phyloP scores from a whole-genome alignment of 2,888 invertebrate species.

The Rugalucina vietnamica region DNA sequence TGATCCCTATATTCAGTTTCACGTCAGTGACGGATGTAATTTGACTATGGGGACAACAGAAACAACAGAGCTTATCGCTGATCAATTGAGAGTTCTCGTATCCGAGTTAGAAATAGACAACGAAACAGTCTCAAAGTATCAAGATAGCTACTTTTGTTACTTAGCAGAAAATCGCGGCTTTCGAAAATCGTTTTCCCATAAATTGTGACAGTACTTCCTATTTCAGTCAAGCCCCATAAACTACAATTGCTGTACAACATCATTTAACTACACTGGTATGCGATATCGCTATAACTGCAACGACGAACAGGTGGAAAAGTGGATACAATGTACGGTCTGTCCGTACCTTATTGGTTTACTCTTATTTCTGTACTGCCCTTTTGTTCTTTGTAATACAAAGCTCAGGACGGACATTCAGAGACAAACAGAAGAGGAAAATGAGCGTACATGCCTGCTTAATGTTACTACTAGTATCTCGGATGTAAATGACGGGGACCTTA shows the following conservation, averaged over 20 bases:
- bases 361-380: background rate
- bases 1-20: background rate
- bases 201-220: background rate
- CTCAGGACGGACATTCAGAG: background rate
- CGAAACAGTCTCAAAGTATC: background rate
- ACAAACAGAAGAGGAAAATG: too few relatives aligned
- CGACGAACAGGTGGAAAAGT: background rate
- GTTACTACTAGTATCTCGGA: too few relatives aligned
- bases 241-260: background rate
- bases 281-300: background rate
- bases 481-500: background rate
- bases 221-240: background rate
- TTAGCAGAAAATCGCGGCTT: background rate
- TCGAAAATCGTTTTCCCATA: background rate
- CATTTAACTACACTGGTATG: background rate
- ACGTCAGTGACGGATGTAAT: background rate
- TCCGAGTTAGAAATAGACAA: background rate
- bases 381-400: background rate
- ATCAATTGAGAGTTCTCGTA: background rate
- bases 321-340: background rate
- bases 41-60: background rate
- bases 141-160: slow-evolving; percentile 1
- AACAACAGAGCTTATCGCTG: background rate
- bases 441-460: too few relatives aligned
- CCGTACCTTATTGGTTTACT: background rate